A percentile compares a stretch with the other conserved stretches of the same genome.
Evolutionary conservation across 2,797 vertebrate species (phyloP).

Genomic region (Craterocephalus amniculus): DNA sequence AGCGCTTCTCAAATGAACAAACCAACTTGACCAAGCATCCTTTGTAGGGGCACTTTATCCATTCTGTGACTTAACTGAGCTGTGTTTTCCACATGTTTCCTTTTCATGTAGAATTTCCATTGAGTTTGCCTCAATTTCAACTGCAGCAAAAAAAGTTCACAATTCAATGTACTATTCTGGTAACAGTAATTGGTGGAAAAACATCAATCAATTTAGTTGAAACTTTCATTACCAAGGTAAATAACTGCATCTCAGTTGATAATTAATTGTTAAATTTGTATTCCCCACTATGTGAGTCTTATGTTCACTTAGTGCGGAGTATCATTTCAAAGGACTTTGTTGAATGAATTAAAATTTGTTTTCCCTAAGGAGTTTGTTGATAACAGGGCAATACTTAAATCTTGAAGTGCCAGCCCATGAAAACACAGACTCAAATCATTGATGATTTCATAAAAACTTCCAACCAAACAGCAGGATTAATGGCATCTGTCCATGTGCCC

Average conservation of each 20-base stretch:
- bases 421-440: background rate
- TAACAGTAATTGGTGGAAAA: constrained; percentile 21
- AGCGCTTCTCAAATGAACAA: background rate
- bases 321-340: background rate
- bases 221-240: constrained; percentile 13
- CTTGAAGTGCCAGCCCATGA: background rate
- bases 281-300: too few relatives aligned
- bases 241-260: constrained; percentile 18
- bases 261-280: constrained; percentile 18
- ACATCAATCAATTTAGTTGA: constrained; percentile 16
- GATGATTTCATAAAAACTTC: background rate
- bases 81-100: constrained; percentile 5
- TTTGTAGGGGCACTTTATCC: background rate
- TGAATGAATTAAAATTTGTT: background rate
- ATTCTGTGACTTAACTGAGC: background rate
- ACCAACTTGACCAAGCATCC: background rate
- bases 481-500: background rate
- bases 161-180: constrained; percentile 26
- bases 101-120: constrained; percentile 14
- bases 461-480: background rate
- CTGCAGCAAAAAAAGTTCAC: constrained; percentile 10
- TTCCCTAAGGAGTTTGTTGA: background rate
- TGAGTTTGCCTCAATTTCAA: constrained; percentile 18
- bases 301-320: background rate
- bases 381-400: background rate